Base-by-base conservation (phyloP, 2,888 invertebrate genomes). In the Dryadula phaetusa region DNA sequence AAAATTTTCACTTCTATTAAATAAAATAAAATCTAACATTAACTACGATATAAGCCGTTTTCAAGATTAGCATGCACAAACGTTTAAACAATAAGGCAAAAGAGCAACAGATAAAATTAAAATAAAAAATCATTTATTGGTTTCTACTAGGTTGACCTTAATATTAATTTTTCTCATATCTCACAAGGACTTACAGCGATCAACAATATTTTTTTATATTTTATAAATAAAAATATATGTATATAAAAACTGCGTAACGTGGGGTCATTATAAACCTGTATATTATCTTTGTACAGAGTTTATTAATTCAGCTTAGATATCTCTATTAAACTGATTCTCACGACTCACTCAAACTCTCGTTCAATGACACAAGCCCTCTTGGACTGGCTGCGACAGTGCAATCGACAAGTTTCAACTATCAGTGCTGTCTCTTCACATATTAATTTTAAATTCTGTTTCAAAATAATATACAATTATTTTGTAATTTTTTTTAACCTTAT, bases 351-450 rank as follows among this genome's bases (percentile, higher is more conserved):
- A n/a, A 54, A 34, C 22, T 37, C 16, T 14, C 87, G 86, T 85
- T 86, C 88, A 87, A 86, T 86, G 88, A 87, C 89, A 86, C 82
- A 77, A 77, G 79, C 34, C 37, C 77, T 80, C 80, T 78, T 77
- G 76, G 74, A 78, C 79, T 82, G 82, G 83, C 84, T 86, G 84
- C 84, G 81, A 81, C 82, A 78, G 82, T 86, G 88, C 87, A 87
- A 83, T 82, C 87, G 84, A 88, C 88, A 88, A 88, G 85, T 86
- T 81, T 82, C 80, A 79, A 83, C 84, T 88, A 88, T 90, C 90
- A 81, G 79, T 73, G 79, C 74, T 76, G 88, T 88, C 88, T 88
- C 85, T 84, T 82, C 85, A 86, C 83, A 81, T 79, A 77, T 77
- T 75, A 72, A 62, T 22, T 62, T 70, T 76, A 70, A 20, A 37